These are phyloP conservation scores for Pelecanus crispus DNA, from an alignment of 2,113 vertebrate species.

Conservation along the genomic window DNA sequence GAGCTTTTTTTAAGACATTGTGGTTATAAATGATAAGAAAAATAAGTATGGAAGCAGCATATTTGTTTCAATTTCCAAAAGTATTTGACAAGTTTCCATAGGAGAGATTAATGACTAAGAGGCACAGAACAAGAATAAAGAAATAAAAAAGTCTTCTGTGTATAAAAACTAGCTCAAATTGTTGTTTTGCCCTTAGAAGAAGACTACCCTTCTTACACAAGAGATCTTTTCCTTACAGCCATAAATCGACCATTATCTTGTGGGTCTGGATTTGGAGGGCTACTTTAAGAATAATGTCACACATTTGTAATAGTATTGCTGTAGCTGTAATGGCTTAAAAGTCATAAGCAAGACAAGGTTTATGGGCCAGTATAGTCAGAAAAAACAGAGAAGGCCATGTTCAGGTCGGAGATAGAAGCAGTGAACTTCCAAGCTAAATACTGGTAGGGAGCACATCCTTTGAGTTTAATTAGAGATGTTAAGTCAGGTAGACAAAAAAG, in stretches of 20 bases:
- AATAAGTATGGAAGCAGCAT: not conserved
- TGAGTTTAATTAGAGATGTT: not conserved
- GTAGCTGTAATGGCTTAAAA: not conserved
- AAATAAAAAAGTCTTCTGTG: not conserved
- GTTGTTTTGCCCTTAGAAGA: not conserved
- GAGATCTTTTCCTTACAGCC: not conserved
- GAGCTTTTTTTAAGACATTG: not conserved
- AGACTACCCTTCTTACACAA: not conserved
- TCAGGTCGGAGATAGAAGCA: not conserved
- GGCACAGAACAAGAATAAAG: not conserved
- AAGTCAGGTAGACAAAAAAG: not conserved
- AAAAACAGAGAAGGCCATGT: not conserved
- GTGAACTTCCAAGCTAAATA: not conserved
- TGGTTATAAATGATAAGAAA: conserved; percentile 21
- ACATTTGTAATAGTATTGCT: not conserved
- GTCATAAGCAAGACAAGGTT: not conserved
- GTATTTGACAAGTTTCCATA: conserved; percentile 22
- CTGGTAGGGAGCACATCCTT: not conserved
- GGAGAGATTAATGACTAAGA: conserved; percentile 14
- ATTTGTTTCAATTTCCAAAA: conserved; percentile 44
- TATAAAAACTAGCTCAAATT: not conserved
- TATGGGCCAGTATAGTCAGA: not conserved
- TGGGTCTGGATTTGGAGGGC: not conserved
- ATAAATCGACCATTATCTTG: not conserved
- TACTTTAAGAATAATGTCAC: not conserved